These are phyloP conservation scores for Rousettus leschenaultii DNA, from an alignment of 2,113 vertebrate genomes.

Conservation along the genomic window DNA sequence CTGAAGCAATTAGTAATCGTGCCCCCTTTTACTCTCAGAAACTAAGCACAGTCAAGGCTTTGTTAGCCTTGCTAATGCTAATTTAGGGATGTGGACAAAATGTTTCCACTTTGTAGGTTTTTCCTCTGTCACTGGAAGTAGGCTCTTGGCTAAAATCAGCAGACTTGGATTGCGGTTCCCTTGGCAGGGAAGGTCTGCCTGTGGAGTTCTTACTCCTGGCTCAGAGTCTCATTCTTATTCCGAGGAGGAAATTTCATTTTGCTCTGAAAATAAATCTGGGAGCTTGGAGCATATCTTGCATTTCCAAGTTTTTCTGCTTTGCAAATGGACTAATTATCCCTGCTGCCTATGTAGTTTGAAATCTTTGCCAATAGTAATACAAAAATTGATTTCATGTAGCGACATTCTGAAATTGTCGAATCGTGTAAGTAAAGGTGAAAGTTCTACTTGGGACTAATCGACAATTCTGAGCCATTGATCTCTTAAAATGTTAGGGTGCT, in stretches of 20 bases:
- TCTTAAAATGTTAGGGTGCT: background rate
- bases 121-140: background rate
- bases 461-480: background rate
- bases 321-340: background rate
- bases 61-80: background rate
- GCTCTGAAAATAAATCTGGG: slow-evolving; percentile 43
- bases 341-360: background rate
- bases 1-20: background rate
- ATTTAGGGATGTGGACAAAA: slow-evolving; percentile 32
- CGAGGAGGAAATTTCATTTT: slow-evolving; percentile 21
- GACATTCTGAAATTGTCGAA: background rate
- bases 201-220: background rate
- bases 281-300: background rate
- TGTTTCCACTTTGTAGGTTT: slow-evolving; percentile 19
- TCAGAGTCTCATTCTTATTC: slow-evolving; percentile 31
- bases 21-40: background rate
- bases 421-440: background rate
- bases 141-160: background rate
- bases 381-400: background rate
- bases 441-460: background rate
- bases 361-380: background rate
- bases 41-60: background rate
- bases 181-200: background rate
- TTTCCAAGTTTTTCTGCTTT: slow-evolving; percentile 38
- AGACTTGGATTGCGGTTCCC: background rate